phyloP scores from a whole-genome alignment of 2,888 invertebrate genomes.

The Polydesmus complanatus region DNA sequence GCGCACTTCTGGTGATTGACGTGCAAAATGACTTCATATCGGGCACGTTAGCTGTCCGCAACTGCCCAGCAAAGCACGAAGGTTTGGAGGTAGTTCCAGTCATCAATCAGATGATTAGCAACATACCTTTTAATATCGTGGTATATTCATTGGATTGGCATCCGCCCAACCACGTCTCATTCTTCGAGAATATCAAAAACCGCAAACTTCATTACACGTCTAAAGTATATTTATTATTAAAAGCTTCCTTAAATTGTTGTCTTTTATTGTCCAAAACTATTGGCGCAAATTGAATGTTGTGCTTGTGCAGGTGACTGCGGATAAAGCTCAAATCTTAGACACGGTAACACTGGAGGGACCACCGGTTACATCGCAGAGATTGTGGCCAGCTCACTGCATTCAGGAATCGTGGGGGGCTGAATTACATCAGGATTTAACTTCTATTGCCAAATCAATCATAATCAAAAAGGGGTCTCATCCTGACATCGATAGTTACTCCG shows the following conservation, averaged over 20 bases:
- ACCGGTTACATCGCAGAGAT: conserved; percentile 67
- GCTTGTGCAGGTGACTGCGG: conserved; percentile 47
- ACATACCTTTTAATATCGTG: conserved; percentile 68
- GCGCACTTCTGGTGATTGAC: conserved; percentile 83
- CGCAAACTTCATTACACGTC: conserved; percentile 58
- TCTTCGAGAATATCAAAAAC: conserved; percentile 77
- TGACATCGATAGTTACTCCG: conserved; percentile 92
- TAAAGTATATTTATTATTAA: conserved; percentile 39
- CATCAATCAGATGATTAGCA: conserved; percentile 69
- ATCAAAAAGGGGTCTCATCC: conserved; percentile 86
- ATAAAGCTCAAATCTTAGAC: conserved; percentile 69
- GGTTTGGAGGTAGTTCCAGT: conserved; percentile 81
- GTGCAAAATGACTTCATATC: conserved; percentile 97
- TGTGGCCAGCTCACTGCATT: conserved; percentile 95
- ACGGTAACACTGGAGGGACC: conserved; percentile 84
- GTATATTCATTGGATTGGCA: conserved; percentile 97
- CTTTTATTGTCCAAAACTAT: neutral
- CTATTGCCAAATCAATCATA: conserved; percentile 58
- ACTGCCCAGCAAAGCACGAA: conserved; percentile 82
- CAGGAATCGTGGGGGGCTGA: conserved; percentile 92
- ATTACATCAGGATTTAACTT: conserved; percentile 75
- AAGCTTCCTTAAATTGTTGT: neutral
- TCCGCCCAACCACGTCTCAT: conserved; percentile 88
- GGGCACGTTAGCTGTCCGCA: conserved; percentile 81
- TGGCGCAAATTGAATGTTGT: neutral